Percentiles rank a stretch among this genome's conserved stretches.
phyloP scores from a whole-genome alignment of 2,888 invertebrate species.

The Drosophila nigricruria region DNA sequence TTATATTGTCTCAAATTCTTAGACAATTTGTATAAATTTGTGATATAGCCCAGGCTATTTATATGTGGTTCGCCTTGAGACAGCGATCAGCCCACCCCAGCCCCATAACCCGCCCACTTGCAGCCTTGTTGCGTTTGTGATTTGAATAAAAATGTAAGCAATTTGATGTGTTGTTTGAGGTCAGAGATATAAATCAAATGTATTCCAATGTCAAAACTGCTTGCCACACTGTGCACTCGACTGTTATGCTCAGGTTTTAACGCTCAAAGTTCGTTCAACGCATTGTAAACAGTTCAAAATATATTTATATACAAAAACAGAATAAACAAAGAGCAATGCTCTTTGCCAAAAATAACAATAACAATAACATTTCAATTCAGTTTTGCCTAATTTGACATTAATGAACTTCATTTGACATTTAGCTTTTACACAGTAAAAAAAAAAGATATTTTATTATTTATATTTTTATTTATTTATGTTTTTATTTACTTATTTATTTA shows the following conservation, averaged over 20 bases:
- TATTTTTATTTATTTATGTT: conserved; percentile 1
- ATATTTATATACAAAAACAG: not conserved
- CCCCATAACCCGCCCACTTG: conserved; percentile 1
- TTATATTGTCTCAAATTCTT: conserved; percentile 11
- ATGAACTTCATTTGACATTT: conserved; percentile 36
- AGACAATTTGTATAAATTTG: conserved; percentile 15
- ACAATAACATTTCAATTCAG: conserved; percentile 34
- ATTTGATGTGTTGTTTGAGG: conserved; percentile 34
- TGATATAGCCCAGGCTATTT: conserved; percentile 37
- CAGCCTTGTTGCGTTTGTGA: conserved; percentile 56
- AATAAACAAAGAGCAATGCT: conserved; percentile 46
- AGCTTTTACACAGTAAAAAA: conserved; percentile 33
- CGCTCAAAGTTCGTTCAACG: conserved; percentile 69
- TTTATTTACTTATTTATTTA: conserved; percentile 37
- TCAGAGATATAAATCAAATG: conserved; percentile 46
- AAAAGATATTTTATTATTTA: too few relatives aligned
- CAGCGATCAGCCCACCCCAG: conserved; percentile 14
- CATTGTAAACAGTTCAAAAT: conserved; percentile 50
- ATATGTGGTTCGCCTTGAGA: conserved; percentile 60
- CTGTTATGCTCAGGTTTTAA: conserved; percentile 4
- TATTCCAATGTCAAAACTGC: conserved; percentile 56
- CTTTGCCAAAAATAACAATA: conserved; percentile 27
- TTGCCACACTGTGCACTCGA: conserved; percentile 39
- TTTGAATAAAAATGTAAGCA: conserved; percentile 66
- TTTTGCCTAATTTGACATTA: conserved; percentile 21